Base-by-base conservation (phyloP, 2,888 invertebrate genomes). In the Meteorus cinctellus region DNA sequence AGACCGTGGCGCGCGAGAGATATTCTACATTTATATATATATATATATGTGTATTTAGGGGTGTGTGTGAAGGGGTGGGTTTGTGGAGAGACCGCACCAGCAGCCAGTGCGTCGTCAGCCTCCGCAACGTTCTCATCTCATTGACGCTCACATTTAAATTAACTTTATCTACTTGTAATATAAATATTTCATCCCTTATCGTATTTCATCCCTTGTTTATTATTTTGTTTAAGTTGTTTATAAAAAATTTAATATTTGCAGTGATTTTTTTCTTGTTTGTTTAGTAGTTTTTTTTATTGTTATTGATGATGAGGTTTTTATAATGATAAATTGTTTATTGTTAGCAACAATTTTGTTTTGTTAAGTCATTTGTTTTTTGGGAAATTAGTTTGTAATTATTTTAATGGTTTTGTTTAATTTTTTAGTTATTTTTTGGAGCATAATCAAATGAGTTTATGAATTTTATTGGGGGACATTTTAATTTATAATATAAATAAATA, bases 51-150 rank as follows among this genome's bases (percentile, higher is more conserved):
- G 12, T 41, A 2, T 55, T 10, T 19, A 19, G 10, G 77, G 76
- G 76, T 72, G 76, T 77, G 75, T 62, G 62, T 63, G 80, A 78
- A 77, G 79, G 78, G 77, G 79, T 79, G 78, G 81, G 63, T 63
- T 76, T n/a, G 19, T 59, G 76, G 72, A 76, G 77, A 76, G 74
- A 76, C 80, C 76, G 82, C 79, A 79, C 80, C 80, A 77, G 80
- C 82, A 85, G 85, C 84, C 87, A 89, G 88, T 89, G 86, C 87
- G 88, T 86, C 87, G 86, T 86, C 88, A 88, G 86, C 87, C 87
- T 85, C 85, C 87, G 86, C 83, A 86, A 84, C 85, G 88, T 85
- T 84, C 84, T 84, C 86, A 86, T 86, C 79, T 77, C 77, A 75
- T 70, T 59, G 77, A 75, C 72, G 79, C 77, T 79, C 70, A 68